phyloP scores from a whole-genome alignment of 30 jellyfish, hydroid and myxozoan species.

The Nemopilema nomurai region DNA sequence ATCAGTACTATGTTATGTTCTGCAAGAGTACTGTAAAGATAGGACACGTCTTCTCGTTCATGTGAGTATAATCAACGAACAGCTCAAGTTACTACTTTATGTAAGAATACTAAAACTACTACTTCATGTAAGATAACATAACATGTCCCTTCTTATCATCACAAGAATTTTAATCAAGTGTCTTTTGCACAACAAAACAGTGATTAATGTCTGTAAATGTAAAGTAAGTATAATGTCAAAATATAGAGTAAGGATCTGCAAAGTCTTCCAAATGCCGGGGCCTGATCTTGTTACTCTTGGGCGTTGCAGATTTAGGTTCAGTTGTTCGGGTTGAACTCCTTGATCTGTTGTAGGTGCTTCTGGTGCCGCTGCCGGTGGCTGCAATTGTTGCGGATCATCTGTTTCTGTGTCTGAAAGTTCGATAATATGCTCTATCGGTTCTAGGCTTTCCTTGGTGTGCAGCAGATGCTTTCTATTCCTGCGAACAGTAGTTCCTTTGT shows the following conservation, averaged over 20 bases:
- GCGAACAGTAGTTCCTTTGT: no score
- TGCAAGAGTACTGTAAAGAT: no score
- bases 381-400: background rate
- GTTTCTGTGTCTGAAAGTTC: background rate
- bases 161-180: no score
- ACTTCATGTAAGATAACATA: no score
- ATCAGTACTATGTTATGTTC: background rate
- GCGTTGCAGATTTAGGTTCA: background rate
- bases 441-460: background rate
- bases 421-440: background rate
- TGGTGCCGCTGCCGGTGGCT: background rate
- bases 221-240: constrained; percentile 6
- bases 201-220: no score
- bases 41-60: no score
- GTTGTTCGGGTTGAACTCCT: background rate
- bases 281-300: constrained; percentile 9
- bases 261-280: background rate
- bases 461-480: no score
- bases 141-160: no score
- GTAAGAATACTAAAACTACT: no score
- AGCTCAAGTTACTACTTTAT: no score
- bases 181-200: no score
- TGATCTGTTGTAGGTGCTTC: background rate
- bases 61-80: no score
- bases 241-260: background rate